A percentile compares a stretch with the other conserved stretches of the same genome.
Evolutionary conservation across 1,140 invertebrate genomes (phyloP).

Genomic region (Trinorchestia longiramus): DNA sequence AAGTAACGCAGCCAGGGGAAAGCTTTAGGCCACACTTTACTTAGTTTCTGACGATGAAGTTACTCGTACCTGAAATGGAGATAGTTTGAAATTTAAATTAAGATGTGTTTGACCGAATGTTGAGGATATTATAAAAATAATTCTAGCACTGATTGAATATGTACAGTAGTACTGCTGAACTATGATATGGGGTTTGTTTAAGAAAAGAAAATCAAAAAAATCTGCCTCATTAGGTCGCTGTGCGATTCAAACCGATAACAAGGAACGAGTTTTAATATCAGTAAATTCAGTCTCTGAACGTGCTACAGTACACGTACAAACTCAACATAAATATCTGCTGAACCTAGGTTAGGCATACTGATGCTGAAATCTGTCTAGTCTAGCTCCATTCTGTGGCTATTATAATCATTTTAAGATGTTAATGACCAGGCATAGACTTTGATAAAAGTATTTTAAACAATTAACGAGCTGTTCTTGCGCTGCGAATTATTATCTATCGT

Average conservation of each 20-base stretch:
- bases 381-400: too few relatives aligned
- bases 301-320: not conserved
- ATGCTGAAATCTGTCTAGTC: too few relatives aligned
- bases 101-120: not conserved
- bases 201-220: too few relatives aligned
- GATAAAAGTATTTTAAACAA: too few relatives aligned
- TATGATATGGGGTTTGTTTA: too few relatives aligned
- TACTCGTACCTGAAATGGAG: not conserved
- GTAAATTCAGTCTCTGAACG: not conserved
- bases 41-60: not conserved
- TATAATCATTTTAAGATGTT: too few relatives aligned
- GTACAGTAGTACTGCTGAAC: not conserved
- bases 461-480: too few relatives aligned
- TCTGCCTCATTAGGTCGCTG: too few relatives aligned
- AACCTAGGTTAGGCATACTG: too few relatives aligned
- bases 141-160: not conserved
- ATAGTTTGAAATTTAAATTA: not conserved
- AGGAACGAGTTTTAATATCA: not conserved
- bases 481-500: too few relatives aligned
- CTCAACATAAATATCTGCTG: not conserved
- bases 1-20: not conserved
- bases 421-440: too few relatives aligned
- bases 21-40: not conserved
- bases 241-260: too few relatives aligned
- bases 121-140: not conserved